Evolutionary conservation across 2,888 invertebrate species (phyloP).

Genomic region (Drosophila fungiperda): DNA sequence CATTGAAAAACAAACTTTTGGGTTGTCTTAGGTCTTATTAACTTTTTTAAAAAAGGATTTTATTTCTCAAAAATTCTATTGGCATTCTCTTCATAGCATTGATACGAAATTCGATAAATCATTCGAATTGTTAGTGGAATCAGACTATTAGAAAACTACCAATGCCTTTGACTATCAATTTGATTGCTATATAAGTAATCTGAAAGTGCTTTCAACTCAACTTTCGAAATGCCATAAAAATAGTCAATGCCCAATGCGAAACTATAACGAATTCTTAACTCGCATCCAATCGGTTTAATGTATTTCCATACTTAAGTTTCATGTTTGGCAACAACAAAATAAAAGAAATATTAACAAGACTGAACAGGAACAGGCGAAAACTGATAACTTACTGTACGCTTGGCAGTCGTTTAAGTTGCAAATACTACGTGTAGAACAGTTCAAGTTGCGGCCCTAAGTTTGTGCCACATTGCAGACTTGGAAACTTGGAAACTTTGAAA

Average conservation of each 20-base stretch:
- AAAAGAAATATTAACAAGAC: neutral
- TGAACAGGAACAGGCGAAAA: neutral
- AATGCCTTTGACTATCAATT: neutral
- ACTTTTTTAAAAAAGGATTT: too few species aligned
- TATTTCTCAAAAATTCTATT: neutral
- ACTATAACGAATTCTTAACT: constrained; percentile 32
- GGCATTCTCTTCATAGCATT: neutral
- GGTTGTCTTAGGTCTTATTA: too few species aligned
- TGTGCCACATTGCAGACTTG: constrained; percentile 17
- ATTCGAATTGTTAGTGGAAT: neutral
- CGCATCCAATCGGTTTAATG: constrained; percentile 33
- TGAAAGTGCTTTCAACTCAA: constrained; percentile 33
- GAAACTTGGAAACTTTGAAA: constrained; percentile 33
- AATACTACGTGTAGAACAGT: constrained; percentile 49
- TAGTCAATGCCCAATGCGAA: constrained; percentile 38
- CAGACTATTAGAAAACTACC: neutral
- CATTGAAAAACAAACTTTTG: neutral
- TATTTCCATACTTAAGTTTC: constrained; percentile 39
- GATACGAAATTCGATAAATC: neutral
- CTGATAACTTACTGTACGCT: constrained; percentile 46
- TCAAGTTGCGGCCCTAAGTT: constrained; percentile 41
- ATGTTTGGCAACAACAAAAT: constrained; percentile 16
- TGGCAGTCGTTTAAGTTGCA: constrained; percentile 58
- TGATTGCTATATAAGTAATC: neutral
- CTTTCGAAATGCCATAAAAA: constrained; percentile 46